Evolutionary conservation across 2,113 vertebrate species (phyloP).

Genomic region (Cichladusa arquata): DNA sequence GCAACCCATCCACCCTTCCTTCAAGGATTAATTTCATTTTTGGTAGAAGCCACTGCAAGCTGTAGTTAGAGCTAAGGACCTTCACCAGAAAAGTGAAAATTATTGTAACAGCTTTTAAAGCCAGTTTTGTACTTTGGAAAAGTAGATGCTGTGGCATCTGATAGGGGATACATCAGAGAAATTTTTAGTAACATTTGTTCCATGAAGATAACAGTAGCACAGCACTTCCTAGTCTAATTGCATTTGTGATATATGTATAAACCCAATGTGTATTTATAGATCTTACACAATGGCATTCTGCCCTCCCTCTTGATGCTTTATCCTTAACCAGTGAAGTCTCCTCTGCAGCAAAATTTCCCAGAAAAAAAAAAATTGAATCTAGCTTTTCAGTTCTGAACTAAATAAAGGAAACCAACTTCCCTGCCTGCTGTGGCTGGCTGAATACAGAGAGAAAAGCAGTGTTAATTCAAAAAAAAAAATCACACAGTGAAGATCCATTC

Average conservation of each 20-base stretch:
- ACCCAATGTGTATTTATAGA: neutral
- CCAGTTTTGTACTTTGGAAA: neutral
- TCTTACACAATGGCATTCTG: neutral
- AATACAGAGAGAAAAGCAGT: neutral
- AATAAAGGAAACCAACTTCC: conserved; percentile 10
- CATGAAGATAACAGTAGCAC: neutral
- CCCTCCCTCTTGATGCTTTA: neutral
- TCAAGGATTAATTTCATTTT: neutral
- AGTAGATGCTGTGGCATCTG: neutral
- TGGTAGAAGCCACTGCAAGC: neutral
- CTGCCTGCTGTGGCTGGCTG: neutral
- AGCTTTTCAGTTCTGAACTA: neutral
- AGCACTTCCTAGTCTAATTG: neutral
- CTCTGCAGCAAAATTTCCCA: neutral
- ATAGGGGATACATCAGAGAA: neutral
- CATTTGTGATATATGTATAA: neutral
- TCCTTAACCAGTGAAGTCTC: neutral
- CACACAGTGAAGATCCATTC: neutral
- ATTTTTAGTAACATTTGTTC: conserved; percentile 21
- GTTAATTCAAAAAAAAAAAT: conserved; percentile 26
- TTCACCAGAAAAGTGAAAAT: neutral
- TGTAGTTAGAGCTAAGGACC: neutral
- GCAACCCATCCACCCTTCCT: neutral
- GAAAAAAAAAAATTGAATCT: neutral
- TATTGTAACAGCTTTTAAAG: neutral